These are phyloP conservation scores for Drosophila acutilabella DNA, from an alignment of 2,888 invertebrate species.

Conservation along the genomic window DNA sequence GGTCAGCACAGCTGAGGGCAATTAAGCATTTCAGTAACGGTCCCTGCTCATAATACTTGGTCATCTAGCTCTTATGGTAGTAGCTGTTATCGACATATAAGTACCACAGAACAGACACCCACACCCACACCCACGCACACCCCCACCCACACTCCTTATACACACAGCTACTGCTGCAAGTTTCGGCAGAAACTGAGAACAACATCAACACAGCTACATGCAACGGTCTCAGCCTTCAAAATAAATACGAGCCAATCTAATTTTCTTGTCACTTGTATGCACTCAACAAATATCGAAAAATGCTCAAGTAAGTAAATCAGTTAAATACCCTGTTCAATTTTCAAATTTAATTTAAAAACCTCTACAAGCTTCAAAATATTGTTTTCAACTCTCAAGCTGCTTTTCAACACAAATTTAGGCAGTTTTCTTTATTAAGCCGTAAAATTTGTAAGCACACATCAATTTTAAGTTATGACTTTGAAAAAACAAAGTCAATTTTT, in stretches of 20 bases:
- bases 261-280: constrained; percentile 16
- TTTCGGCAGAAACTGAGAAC: constrained; percentile 2
- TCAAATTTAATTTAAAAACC: too few relatives aligned
- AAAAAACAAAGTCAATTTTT: too few relatives aligned
- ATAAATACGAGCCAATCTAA: constrained; percentile 24
- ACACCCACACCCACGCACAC: constrained; percentile 4
- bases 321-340: background rate
- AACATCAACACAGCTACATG: constrained; percentile 2
- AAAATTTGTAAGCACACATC: too few relatives aligned
- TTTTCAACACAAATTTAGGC: too few relatives aligned
- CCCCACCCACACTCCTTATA: too few relatives aligned
- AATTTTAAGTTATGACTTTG: too few relatives aligned
- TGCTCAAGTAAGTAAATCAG: background rate
- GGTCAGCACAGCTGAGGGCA: constrained; percentile 45
- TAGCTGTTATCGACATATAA: constrained; percentile 49
- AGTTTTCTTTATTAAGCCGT: too few relatives aligned
- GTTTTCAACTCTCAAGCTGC: too few relatives aligned
- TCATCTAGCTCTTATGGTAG: constrained; percentile 10
- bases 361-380: too few relatives aligned
- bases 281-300: background rate
- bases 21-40: constrained; percentile 42
- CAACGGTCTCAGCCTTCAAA: background rate
- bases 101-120: constrained; percentile 24
- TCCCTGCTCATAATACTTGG: constrained; percentile 15
- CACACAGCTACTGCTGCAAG: constrained; percentile 9